Evolutionary conservation across 2,113 vertebrate species (phyloP).

Genomic region (Pongo abelii): DNA sequence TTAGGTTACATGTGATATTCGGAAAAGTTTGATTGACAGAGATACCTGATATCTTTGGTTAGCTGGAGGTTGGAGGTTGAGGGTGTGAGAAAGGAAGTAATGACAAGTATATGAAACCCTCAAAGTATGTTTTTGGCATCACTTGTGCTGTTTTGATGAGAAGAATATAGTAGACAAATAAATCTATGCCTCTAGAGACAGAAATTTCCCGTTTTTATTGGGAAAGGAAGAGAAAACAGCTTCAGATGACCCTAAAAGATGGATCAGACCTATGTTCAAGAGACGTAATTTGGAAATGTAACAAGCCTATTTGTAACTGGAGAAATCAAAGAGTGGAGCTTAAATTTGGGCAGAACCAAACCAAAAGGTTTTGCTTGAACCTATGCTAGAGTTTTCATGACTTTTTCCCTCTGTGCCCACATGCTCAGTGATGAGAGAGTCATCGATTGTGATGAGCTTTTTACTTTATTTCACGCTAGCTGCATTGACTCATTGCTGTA

Average conservation of each 20-base stretch:
- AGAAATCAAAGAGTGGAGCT: not conserved
- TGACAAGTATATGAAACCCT: not conserved
- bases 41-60: not conserved
- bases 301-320: not conserved
- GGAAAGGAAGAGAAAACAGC: not conserved
- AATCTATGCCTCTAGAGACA: not conserved
- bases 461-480: not conserved
- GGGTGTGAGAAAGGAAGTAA: not conserved
- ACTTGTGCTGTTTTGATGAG: not conserved
- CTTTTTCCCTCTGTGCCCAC: not conserved
- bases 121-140: not conserved
- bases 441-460: not conserved
- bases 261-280: not conserved
- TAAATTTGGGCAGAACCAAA: not conserved
- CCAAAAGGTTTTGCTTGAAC: not conserved
- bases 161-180: not conserved
- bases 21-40: not conserved
- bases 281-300: not conserved
- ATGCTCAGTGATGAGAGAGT: not conserved
- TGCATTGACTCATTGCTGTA: not conserved
- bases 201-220: not conserved
- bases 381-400: not conserved
- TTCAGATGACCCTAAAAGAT: not conserved
- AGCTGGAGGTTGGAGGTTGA: not conserved
- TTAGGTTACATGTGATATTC: not conserved